A percentile compares a stretch with the other conserved stretches of the same genome.
Conservation (phyloP, 2,888 invertebrate species). For the Caenorhabditis zanzibari region DNA sequence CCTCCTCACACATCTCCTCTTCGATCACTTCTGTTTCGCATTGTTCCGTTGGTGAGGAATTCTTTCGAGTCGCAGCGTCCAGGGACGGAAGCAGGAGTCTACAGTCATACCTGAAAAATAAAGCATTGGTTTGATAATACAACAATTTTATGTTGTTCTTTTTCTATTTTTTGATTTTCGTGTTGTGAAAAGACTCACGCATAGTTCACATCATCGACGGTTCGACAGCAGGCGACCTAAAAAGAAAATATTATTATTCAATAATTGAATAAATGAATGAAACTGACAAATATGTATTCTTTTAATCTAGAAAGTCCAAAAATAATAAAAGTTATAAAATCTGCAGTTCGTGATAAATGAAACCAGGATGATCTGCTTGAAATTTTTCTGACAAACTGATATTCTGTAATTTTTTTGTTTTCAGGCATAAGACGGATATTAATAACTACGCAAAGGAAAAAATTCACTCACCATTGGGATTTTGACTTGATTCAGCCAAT, state of each 20-base stretch:
- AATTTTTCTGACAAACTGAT: constrained; percentile 1
- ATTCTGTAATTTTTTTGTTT: not conserved
- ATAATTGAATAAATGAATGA: not conserved
- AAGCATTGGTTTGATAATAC: not conserved
- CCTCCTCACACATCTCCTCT: constrained; percentile 95
- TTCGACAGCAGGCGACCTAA: constrained; percentile 43
- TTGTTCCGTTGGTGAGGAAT: constrained; percentile 86
- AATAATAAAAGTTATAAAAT: not conserved
- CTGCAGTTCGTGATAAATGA: not conserved
- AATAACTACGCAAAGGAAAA: not conserved
- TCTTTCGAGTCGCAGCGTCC: constrained; percentile 86
- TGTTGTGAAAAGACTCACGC: constrained; percentile 33
- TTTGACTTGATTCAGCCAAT: not conserved
- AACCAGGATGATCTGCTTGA: constrained; percentile 25
- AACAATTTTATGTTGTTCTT: not conserved
- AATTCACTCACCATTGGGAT: constrained; percentile 22
- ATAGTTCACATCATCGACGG: not conserved
- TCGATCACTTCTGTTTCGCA: constrained; percentile 86
- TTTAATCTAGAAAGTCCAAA: not conserved
- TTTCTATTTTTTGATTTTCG: not conserved
- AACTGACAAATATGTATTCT: not conserved
- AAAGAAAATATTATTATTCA: constrained; percentile 6
- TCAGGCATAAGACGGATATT: too few species aligned
- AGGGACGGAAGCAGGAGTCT: constrained; percentile 78
- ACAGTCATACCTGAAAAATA: constrained; percentile 80